Conservation (phyloP, 2,888 invertebrate species). For the Anthophora plumipes region DNA sequence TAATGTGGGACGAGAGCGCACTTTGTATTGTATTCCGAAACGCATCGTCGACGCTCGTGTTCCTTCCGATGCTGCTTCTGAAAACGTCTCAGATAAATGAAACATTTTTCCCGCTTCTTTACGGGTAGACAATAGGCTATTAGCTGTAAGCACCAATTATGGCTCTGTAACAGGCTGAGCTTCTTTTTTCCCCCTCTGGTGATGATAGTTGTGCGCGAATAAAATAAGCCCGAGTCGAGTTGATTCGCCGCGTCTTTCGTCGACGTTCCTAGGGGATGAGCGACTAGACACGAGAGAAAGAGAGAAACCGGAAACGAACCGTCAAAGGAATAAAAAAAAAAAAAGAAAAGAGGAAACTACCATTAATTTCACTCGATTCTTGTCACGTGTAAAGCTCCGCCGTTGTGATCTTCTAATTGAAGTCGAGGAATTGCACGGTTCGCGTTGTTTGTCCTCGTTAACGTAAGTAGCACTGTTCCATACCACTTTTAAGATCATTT, state of each 20-base stretch:
- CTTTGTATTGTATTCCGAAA: conserved; percentile 54
- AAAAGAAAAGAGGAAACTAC: too few species aligned
- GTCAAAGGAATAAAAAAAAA: neutral
- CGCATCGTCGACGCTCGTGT: conserved; percentile 37
- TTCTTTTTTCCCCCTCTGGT: conserved; percentile 50
- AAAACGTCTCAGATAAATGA: conserved; percentile 56
- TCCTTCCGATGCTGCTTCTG: conserved; percentile 38
- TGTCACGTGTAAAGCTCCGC: neutral
- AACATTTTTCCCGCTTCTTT: conserved; percentile 61
- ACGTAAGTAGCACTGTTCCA: too few species aligned
- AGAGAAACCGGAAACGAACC: conserved; percentile 17
- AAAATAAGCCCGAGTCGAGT: conserved; percentile 24
- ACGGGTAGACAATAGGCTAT: conserved; percentile 63
- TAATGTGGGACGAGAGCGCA: conserved; percentile 50
- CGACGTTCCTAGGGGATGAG: conserved; percentile 11
- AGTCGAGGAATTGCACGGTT: conserved; percentile 20
- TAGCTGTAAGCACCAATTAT: conserved; percentile 64
- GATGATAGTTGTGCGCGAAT: conserved; percentile 34
- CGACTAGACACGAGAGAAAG: too few species aligned
- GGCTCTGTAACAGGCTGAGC: conserved; percentile 30
- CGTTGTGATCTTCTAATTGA: conserved; percentile 8
- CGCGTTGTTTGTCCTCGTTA: conserved; percentile 4
- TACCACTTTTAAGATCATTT: too few species aligned
- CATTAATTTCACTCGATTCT: conserved; percentile 13
- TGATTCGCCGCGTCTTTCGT: conserved; percentile 19